Conservation (phyloP, 2,113 vertebrate species). For the Vanacampus margaritifer region DNA sequence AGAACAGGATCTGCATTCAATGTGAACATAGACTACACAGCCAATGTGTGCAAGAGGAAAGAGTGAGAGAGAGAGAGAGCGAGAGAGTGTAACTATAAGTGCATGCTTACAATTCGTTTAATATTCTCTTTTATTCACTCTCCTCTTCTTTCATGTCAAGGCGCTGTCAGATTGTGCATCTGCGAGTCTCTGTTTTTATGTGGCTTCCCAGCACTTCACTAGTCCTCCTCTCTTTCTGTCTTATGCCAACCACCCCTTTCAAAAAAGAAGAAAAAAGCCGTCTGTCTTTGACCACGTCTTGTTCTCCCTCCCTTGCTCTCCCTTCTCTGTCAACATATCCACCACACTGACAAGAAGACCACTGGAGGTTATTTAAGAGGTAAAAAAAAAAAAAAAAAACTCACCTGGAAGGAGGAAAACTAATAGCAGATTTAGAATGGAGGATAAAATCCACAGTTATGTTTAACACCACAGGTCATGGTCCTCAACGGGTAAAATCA, state of each 20-base stretch:
- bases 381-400: too few relatives aligned
- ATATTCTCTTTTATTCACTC: slow-evolving; percentile 66
- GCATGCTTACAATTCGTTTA: slow-evolving; percentile 63
- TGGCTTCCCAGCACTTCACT: slow-evolving; percentile 35
- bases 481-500: not conserved
- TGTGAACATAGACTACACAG: slow-evolving; percentile 17
- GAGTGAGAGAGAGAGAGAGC: not conserved
- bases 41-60: slow-evolving; percentile 15
- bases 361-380: slow-evolving; percentile 11
- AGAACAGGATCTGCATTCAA: slow-evolving; percentile 10
- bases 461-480: not conserved
- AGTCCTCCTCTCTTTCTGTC: slow-evolving; percentile 30
- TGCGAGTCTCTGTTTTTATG: slow-evolving; percentile 56
- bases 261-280: not conserved
- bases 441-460: not conserved
- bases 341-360: slow-evolving; percentile 17
- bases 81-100: slow-evolving; percentile 52
- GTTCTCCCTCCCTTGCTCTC: slow-evolving; percentile 9
- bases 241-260: slow-evolving; percentile 16
- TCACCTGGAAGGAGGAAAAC: slow-evolving; percentile 22
- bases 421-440: slow-evolving; percentile 1
- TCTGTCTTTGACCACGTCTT: slow-evolving; percentile 16
- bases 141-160: slow-evolving; percentile 64
- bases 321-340: slow-evolving; percentile 23
- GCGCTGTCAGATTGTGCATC: slow-evolving; percentile 62